Base-by-base conservation (phyloP, 53 echinoderm and acorn worm genomes). In the Luidia sarsii region DNA sequence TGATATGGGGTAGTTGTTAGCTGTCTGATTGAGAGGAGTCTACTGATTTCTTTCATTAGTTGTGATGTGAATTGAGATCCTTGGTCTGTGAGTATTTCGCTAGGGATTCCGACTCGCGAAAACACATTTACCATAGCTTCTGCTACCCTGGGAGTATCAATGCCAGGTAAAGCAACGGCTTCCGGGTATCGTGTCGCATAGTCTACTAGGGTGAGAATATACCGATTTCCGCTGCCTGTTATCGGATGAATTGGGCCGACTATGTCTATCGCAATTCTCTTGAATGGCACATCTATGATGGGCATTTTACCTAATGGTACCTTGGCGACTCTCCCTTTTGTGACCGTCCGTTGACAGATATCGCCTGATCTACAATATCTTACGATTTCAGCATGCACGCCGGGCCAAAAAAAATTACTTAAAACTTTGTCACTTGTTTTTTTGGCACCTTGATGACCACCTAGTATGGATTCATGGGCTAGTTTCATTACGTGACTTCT, bases 301-400 rank as follows among this genome's bases (percentile, higher is more conserved):
- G 87, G 87, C 87, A 87, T 87, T 27, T 33, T 24, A 21, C 87
- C 87, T 60, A 87, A 48, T 32, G 85, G 87, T 4, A 82, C 67
- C 82, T 82, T 87, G 3, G 61, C 22, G 22, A 83, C 65, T 8
- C 65, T 54, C 13, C 88, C 88, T 67, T 87, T 87, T 16, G 71
- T 43, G 11, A 83, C 35, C 3, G 87, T 87, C n/a, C 87, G 50
- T 48, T 65, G 65, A 48, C 83, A 89, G 15, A 81, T 68, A 50
- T 85, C 89, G 18, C 89, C 84, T 27, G 84, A 84, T 15, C 50
- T 23, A 50, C 70, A 84, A 28, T 71, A 81, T 41, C 70, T 39
- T 2, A 46, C 36, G 7, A 84, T 45, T 7, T 84, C 84, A 24
- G 64, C 74, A 48, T 53, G 54, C 15, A 71, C 41, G 33, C 89